Base-by-base conservation (phyloP, 2,113 vertebrate genomes). In the Scomber scombrus region DNA sequence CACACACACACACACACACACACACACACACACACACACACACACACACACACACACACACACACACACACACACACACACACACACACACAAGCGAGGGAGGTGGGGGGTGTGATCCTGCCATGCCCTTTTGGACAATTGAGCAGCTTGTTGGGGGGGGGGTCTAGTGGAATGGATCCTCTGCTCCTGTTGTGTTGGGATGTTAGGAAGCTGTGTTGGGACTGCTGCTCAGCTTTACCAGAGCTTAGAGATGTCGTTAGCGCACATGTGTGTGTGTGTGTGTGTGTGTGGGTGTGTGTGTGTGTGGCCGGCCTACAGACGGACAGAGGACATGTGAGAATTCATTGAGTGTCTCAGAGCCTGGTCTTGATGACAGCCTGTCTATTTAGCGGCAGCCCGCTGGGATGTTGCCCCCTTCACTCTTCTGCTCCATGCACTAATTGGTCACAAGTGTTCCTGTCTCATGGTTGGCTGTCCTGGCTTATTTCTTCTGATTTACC, bases 151-250 rank as follows among this genome's bases (percentile, higher is more conserved):
- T 95, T 94, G 90, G 90, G 93, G 94, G 93, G n/a, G n/a, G 63
- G 94, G 90, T 95, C 89, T 93, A 89, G 75, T 94, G 92, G 87
- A 94, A 95, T 95, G 94, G 94, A 96, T 96, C 94, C 91, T 87
- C 92, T 93, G 23, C 75, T 82, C 94, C 93, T 92, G 89, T 85
- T 91, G 95, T 94, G 92, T 88, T 73, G 81, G 85, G 89, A 93
- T 95, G 89, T 90, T 57, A 82, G 31, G 81, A 76, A 84, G 82
- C 93, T 95, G 94, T 93, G 95, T 95, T 93, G 90, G 92, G 94
- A 92, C 93, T 84, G 82, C 84, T 89, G 90, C 94, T 93, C 76
- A 80, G 47, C 76, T 78, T 81, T 84, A 91, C 84, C 65, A 46
- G 86, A 87, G 91, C 82, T 90, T 89, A 91, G 90, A 94, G 91